phyloP scores from a whole-genome alignment of 2,888 invertebrate genomes.

The Rotaria sp. region DNA sequence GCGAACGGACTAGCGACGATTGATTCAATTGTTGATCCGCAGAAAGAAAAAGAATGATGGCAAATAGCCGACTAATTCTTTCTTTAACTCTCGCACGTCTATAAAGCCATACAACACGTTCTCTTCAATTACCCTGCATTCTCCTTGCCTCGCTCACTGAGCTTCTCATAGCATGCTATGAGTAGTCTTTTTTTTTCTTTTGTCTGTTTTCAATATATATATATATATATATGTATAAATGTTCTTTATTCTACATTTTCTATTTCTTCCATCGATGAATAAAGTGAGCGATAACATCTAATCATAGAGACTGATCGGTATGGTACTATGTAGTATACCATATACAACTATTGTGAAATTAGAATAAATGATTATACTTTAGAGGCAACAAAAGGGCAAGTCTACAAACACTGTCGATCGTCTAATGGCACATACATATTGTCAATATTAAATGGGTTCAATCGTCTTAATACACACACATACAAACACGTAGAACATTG shows the following conservation, averaged over 20 bases:
- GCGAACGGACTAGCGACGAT: not conserved
- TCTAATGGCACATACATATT: slow-evolving; percentile 10
- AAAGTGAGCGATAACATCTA: not conserved
- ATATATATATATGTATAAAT: too few species aligned
- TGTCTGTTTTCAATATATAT: not conserved
- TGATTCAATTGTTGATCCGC: slow-evolving; percentile 8
- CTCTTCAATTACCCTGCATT: not conserved
- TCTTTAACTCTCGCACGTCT: not conserved
- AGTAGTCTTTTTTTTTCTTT: not conserved
- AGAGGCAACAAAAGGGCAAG: not conserved
- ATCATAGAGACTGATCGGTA: not conserved
- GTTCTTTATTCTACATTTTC: not conserved
- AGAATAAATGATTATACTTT: slow-evolving; percentile 1
- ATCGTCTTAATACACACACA: not conserved
- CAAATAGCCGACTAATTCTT: not conserved
- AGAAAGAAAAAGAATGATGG: not conserved
- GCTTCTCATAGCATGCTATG: not conserved
- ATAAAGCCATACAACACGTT: not conserved
- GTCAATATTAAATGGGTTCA: not conserved
- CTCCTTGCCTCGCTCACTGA: not conserved
- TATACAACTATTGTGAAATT: not conserved
- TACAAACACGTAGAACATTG: not conserved
- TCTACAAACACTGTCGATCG: not conserved
- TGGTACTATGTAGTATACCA: not conserved
- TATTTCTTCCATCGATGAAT: not conserved